Base-by-base conservation (phyloP, 2,113 vertebrate species). In the Conger conger region DNA sequence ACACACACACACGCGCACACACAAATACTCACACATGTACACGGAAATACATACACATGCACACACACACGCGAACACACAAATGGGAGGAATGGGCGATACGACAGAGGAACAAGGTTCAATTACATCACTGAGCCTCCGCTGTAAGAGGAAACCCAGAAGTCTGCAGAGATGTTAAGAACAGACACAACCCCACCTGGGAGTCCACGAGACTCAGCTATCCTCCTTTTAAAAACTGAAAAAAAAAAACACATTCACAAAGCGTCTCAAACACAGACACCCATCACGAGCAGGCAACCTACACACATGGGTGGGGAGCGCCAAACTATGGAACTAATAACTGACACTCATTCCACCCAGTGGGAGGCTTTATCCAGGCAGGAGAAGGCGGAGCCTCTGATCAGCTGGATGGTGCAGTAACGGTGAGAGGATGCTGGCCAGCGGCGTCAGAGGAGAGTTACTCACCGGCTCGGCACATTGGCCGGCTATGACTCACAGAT, bases 401-500 rank as follows among this genome's bases (percentile, higher is more conserved):
- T 84, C 83, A 82, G 82, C 79, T 79, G 84, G 81, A 81, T 40
- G 73, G 35, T 76, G 83, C 85, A 40, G 82, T 84, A 83, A 73
- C 86, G 80, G 87, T 54, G 82, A 88, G 86, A 86, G 83, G 87
- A 82, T 37, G 83, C 20, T 40, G 35, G 76, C 35, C 7, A 6
- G 9, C 63, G 50, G 35, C 37, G 50, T 78, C 20, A 79, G 50
- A 53, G 37, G 33, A 83, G 87, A 84, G 83, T 80, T 78, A 89
- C 88, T 87, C 87, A 87, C 81, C 87, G 88, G 86, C 76, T 60
- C 88, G 87, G 88, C 80, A 80, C 88, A 84, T 90, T 89, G 84
- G 86, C 86, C 85, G 86, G 84, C 88, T 89, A 83, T 94, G 92
- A 95, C 89, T 94, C 92, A 92, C 86, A 91, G 86, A 93, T 93